Evolutionary conservation across 2,888 invertebrate genomes (phyloP).

Genomic region (Drosophila putrida): DNA sequence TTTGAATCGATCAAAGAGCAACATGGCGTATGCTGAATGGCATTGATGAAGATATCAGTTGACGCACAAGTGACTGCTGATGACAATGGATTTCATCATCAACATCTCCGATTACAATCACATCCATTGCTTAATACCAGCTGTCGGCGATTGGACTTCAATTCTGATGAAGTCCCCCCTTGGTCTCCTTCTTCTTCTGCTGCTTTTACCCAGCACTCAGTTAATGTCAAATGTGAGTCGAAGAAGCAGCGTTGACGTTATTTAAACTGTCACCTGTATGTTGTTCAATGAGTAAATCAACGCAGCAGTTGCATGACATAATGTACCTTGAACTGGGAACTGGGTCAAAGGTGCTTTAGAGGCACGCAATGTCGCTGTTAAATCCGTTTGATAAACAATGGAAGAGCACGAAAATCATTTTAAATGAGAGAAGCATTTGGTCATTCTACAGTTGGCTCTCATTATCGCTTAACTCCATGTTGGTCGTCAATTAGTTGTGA

Average conservation of each 20-base stretch:
- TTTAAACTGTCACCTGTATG: constrained; percentile 66
- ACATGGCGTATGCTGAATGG: neutral
- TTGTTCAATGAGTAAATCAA: constrained; percentile 71
- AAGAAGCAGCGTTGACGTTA: constrained; percentile 39
- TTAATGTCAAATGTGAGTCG: neutral
- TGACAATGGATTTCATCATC: constrained; percentile 21
- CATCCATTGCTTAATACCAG: constrained; percentile 21
- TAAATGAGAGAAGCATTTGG: constrained; percentile 14
- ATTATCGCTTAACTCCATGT: constrained; percentile 25
- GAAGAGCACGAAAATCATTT: constrained; percentile 19
- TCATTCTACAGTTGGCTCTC: constrained; percentile 30
- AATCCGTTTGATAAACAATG: constrained; percentile 23
- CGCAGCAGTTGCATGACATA: constrained; percentile 35
- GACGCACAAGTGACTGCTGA: constrained; percentile 1
- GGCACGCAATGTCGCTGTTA: constrained; percentile 40
- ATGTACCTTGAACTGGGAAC: constrained; percentile 27
- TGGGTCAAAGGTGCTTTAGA: constrained; percentile 55
- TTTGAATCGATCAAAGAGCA: neutral
- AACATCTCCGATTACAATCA: constrained; percentile 24
- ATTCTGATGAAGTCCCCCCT: neutral
- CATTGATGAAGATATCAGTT: neutral
- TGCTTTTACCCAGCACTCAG: neutral
- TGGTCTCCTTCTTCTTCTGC: too few species aligned
- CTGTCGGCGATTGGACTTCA: constrained; percentile 4
- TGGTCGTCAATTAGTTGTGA: constrained; percentile 65